Percentiles rank a stretch among this genome's conserved stretches.
These are phyloP conservation scores for Theristicus caerulescens DNA, from an alignment of 2,113 vertebrate genomes.

Conservation along the genomic window DNA sequence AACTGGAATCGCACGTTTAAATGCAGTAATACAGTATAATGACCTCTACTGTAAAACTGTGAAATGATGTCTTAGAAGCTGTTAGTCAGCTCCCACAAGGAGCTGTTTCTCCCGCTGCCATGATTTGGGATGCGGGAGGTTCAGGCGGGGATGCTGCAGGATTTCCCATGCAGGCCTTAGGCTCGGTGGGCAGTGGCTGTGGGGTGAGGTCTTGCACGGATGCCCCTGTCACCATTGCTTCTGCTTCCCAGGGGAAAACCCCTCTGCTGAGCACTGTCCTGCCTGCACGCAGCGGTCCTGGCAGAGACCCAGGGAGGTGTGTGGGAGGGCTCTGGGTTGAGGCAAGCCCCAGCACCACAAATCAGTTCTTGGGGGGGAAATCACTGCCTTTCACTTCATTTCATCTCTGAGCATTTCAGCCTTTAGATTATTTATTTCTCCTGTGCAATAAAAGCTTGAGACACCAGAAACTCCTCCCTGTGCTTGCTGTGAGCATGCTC, in stretches of 20 bases:
- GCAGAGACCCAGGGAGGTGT: not conserved
- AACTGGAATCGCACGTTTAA: not conserved
- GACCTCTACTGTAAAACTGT: constrained; percentile 12
- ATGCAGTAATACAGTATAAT: not conserved
- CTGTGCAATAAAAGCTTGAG: constrained; percentile 27
- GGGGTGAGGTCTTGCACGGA: not conserved
- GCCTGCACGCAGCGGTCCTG: not conserved
- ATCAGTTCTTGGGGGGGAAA: not conserved
- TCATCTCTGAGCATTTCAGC: not conserved
- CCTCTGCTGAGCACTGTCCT: not conserved
- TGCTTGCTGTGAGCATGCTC: not conserved
- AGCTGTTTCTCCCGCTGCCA: not conserved
- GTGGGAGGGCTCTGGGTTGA: not conserved
- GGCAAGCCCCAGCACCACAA: not conserved
- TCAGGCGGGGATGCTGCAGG: not conserved
- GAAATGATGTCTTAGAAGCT: constrained; percentile 9
- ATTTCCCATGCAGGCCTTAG: not conserved
- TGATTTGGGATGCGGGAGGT: not conserved
- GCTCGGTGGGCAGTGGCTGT: not conserved
- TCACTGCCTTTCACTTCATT: not conserved
- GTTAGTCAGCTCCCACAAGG: not conserved
- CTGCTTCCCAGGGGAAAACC: not conserved
- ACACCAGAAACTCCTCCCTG: not conserved
- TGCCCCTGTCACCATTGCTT: not conserved
- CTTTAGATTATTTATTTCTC: constrained; percentile 31